phyloP scores from a whole-genome alignment of 2,888 invertebrate genomes.

The Operophtera brumata region DNA sequence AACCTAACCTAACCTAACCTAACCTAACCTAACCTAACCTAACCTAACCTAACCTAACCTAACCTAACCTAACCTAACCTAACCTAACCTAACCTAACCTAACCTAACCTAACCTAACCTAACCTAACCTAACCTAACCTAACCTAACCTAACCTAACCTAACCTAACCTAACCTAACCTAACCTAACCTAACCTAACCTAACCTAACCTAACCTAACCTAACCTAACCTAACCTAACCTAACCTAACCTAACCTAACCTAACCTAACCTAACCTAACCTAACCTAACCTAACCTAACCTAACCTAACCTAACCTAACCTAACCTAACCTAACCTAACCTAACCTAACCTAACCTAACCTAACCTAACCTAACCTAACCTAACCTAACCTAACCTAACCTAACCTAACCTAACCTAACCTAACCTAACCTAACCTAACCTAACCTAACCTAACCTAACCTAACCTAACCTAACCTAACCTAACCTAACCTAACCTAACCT shows the following conservation, averaged over 20 bases:
- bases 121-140: slow-evolving; percentile 33
- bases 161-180: slow-evolving; percentile 34
- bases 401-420: slow-evolving; percentile 26
- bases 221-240: slow-evolving; percentile 34
- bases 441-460: slow-evolving; percentile 27
- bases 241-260: slow-evolving; percentile 30
- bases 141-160: slow-evolving; percentile 28
- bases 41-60: slow-evolving; percentile 37
- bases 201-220: slow-evolving; percentile 18
- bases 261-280: slow-evolving; percentile 33
- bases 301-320: slow-evolving; percentile 27
- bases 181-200: neutral
- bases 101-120: slow-evolving; percentile 33
- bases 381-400: slow-evolving; percentile 23
- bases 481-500: no score
- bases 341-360: slow-evolving; percentile 24
- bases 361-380: slow-evolving; percentile 16
- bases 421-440: slow-evolving; percentile 28
- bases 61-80: slow-evolving; percentile 35
- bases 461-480: slow-evolving; percentile 25
- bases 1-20: slow-evolving; percentile 36
- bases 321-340: slow-evolving; percentile 27
- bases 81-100: slow-evolving; percentile 23
- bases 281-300: neutral
- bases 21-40: slow-evolving; percentile 15